Evolutionary conservation across 2,888 invertebrate species (phyloP).

Genomic region (Mayetiola destructor): DNA sequence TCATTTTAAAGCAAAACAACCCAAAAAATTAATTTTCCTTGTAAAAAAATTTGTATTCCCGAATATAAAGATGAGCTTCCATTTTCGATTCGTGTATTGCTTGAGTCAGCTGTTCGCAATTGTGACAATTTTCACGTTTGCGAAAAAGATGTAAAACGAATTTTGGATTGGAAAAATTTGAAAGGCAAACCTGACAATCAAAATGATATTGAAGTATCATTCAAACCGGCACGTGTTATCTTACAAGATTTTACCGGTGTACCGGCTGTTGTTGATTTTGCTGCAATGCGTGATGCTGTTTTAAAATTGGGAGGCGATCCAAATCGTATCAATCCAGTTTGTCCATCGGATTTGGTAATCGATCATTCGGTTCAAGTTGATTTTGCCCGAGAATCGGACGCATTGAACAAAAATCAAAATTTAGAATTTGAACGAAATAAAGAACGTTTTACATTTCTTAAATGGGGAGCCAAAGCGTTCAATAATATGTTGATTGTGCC

Average conservation of each 20-base stretch:
- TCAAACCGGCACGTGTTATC: constrained; percentile 90
- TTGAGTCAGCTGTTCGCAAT: constrained; percentile 91
- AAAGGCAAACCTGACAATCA: constrained; percentile 25
- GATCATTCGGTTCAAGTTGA: constrained; percentile 98
- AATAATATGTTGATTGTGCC: constrained; percentile 95
- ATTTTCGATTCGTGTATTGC: constrained; percentile 76
- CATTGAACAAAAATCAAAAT: constrained; percentile 81
- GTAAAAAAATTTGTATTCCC: constrained; percentile 15
- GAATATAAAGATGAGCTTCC: constrained; percentile 58
- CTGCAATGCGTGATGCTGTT: constrained; percentile 95
- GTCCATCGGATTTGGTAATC: constrained; percentile 94
- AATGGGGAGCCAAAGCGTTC: constrained; percentile 96
- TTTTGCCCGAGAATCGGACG: constrained; percentile 72
- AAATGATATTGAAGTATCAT: constrained; percentile 78
- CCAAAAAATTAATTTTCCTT: neutral
- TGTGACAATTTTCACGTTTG: constrained; percentile 90
- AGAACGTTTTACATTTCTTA: constrained; percentile 89
- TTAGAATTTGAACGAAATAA: constrained; percentile 90
- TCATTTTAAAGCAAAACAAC: neutral
- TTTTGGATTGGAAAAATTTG: constrained; percentile 67
- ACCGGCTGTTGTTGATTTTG: constrained; percentile 96
- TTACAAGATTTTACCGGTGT: constrained; percentile 95
- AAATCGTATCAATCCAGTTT: constrained; percentile 88
- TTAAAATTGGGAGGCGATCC: constrained; percentile 74
- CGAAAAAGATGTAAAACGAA: constrained; percentile 71